A percentile compares a stretch with the other conserved stretches of the same genome.
phyloP scores from a whole-genome alignment of 2,888 invertebrate genomes.

The Chirona hameri region DNA sequence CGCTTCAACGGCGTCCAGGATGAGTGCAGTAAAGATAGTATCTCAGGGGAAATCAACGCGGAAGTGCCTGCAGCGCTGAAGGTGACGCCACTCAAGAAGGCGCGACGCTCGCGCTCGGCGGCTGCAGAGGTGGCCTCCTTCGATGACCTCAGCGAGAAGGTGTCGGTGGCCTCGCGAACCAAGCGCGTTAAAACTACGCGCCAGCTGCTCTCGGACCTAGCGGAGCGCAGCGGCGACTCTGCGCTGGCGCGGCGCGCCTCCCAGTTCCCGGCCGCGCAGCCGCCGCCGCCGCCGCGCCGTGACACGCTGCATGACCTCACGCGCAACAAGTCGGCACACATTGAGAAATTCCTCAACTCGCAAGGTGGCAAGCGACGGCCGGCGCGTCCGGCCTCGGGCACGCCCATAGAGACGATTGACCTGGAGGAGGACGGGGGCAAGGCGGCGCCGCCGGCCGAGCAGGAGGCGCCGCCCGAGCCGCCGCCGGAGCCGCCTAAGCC shows the following conservation, averaged over 20 bases:
- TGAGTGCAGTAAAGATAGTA: constrained; percentile 44
- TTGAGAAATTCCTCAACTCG: constrained; percentile 47
- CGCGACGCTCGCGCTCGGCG: constrained; percentile 29
- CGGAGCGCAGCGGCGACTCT: constrained; percentile 39
- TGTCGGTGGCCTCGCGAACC: constrained; percentile 56
- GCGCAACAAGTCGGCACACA: constrained; percentile 48
- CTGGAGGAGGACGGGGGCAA: constrained; percentile 35
- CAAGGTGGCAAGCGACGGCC: constrained; percentile 35
- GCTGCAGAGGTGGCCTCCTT: constrained; percentile 23
- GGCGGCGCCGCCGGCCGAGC: constrained; percentile 12
- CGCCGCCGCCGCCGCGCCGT: constrained; percentile 36
- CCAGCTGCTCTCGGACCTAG: constrained; percentile 70
- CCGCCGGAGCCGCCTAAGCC: constrained; percentile 27
- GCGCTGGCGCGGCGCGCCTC: constrained; percentile 39
- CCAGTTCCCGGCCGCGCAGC: constrained; percentile 37
- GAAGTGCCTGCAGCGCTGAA: constrained; percentile 29
- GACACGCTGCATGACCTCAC: constrained; percentile 42
- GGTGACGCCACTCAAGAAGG: constrained; percentile 9
- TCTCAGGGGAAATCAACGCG: constrained; percentile 39
- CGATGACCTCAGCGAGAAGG: constrained; percentile 52
- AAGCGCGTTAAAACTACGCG: constrained; percentile 68
- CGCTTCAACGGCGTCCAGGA: constrained; percentile 40
- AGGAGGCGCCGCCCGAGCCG: constrained; percentile 4
- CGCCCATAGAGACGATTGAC: constrained; percentile 37
- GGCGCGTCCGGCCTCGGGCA: constrained; percentile 31